Base-by-base conservation (phyloP, 1,140 invertebrate species). In the Spodoptera frugiperda region DNA sequence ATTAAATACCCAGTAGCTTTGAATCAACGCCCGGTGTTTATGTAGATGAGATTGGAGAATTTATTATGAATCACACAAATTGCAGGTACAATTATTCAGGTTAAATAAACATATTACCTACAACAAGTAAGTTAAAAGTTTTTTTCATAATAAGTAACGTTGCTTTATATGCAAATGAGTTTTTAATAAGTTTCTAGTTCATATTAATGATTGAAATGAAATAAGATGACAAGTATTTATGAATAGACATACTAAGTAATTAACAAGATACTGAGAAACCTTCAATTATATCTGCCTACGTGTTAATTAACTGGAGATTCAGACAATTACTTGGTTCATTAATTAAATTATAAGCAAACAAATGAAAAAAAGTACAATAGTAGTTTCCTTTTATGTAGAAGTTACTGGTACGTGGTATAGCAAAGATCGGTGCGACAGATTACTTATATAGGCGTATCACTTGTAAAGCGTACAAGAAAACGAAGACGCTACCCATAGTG, bases 401-500 rank as follows among this genome's bases (percentile, higher is more conserved):
- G 54, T 15, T 72, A 59, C 71, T 73, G 55, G 21, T 72, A 53
- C 5, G 33, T 39, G 51, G 15, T 54, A n/a, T 33, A 71, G 68
- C 51, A 46, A 19, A 73, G 71, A 73, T 73, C 55, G 44, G 44
- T 61, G 54, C 46, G 54, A 73, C 55, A 49, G 54, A 73, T 73
- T 75, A 75, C 49, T 68, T 59, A 86, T 81, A 83, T 82, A 78
- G 82, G 80, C 59, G 78, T 87, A 84, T 81, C 78, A 79, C 77
- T 79, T 83, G 81, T 81, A 76, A 84, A 75, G 68, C 78, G 80
- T 83, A 85, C 77, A 86, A 91, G 85, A 87, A 91, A 91, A 87
- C 84, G 81, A 87, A 89, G 83, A 80, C 79, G 83, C 85, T 84
- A 82, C 84, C 86, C 89, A 91, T 92, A 93, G 88, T 92, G 89